Percentiles rank a stretch among this genome's conserved stretches.
Conservation (phyloP, 2,888 invertebrate genomes). For the Schizotus pectinicornis region DNA sequence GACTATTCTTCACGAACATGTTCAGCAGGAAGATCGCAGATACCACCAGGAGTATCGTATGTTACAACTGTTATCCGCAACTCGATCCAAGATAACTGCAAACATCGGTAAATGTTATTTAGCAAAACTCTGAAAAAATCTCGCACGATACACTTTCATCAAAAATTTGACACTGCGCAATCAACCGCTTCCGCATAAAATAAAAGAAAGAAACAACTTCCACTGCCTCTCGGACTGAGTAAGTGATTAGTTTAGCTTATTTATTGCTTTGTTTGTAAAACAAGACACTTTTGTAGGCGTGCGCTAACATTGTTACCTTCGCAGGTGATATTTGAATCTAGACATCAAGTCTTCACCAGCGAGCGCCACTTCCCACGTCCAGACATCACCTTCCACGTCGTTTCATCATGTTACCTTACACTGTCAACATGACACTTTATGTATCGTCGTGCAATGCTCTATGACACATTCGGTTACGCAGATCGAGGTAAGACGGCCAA, state of each 20-base stretch:
- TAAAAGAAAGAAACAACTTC: too few species aligned
- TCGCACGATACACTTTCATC: too few species aligned
- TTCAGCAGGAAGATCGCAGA: neutral
- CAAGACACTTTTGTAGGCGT: constrained; percentile 10
- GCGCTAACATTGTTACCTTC: constrained; percentile 6
- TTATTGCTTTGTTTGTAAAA: constrained; percentile 2
- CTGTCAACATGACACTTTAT: neutral
- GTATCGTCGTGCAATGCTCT: too few species aligned
- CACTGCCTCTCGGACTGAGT: too few species aligned
- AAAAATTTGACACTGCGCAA: too few species aligned
- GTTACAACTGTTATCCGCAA: constrained; percentile 6
- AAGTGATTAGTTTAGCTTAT: neutral
- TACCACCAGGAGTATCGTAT: constrained; percentile 4
- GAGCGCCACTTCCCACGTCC: constrained; percentile 10
- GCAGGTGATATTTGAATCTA: constrained; percentile 9
- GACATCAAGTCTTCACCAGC: constrained; percentile 8
- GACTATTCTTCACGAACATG: constrained; percentile 3
- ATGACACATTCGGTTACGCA: too few species aligned
- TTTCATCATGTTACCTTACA: constrained; percentile 5
- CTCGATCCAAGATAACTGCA: neutral
- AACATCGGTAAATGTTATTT: too few species aligned
- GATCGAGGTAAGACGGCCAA: too few species aligned
- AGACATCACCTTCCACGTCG: neutral
- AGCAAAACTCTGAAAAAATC: too few species aligned
- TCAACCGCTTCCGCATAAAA: too few species aligned